Percentiles rank a stretch among this genome's conserved stretches.
phyloP scores from a whole-genome alignment of 2,888 invertebrate species.

The Hymenopus coronatus region DNA sequence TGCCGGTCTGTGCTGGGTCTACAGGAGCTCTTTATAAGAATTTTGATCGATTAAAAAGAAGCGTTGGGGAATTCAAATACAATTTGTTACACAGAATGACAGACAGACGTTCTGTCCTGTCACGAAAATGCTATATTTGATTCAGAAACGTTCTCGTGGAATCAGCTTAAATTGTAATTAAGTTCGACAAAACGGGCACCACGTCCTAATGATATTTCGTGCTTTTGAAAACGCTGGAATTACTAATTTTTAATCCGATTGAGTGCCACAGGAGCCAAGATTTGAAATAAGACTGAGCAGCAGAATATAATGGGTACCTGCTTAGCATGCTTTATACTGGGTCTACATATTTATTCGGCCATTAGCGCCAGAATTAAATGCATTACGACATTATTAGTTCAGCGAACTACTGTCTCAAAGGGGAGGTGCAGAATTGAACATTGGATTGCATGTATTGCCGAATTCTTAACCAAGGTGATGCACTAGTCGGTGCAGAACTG shows the following conservation, averaged over 20 bases:
- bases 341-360: no score
- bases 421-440: no score
- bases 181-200: background rate
- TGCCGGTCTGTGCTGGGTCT: background rate
- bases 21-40: conserved; percentile 20
- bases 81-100: conserved; percentile 11
- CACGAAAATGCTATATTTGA: background rate
- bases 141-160: background rate
- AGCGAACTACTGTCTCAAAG: no score
- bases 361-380: no score
- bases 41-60: conserved; percentile 28
- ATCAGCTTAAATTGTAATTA: background rate
- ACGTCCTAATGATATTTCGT: background rate
- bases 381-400: no score
- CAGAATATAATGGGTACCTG: background rate
- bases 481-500: no score
- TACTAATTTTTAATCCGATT: background rate
- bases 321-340: background rate
- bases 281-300: background rate
- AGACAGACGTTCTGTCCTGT: background rate
- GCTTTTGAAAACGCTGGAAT: background rate
- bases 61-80: conserved; percentile 10
- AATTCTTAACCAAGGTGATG: no score
- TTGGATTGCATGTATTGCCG: no score
- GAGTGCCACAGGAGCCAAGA: background rate